Evolutionary conservation across 2,888 invertebrate species (phyloP).

Genomic region (Ceraclea dissimilis): DNA sequence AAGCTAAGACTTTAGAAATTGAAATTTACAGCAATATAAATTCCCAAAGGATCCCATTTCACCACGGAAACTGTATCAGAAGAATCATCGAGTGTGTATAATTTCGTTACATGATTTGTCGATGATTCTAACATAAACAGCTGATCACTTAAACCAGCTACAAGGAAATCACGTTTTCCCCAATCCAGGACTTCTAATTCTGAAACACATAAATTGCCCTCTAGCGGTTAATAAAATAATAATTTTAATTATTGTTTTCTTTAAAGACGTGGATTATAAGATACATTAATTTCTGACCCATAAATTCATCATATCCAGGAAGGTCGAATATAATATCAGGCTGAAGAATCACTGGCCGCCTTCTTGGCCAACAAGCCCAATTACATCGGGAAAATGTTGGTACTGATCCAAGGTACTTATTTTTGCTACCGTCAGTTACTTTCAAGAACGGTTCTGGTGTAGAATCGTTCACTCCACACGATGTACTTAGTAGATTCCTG

Average conservation of each 20-base stretch:
- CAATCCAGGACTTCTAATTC: conserved; percentile 25
- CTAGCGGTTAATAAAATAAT: neutral
- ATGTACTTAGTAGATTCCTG: neutral
- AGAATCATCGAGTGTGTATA: conserved; percentile 11
- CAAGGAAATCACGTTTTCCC: conserved; percentile 27
- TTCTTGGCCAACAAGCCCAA: conserved; percentile 27
- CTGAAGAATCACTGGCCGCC: conserved; percentile 26
- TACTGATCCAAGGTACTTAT: conserved; percentile 3
- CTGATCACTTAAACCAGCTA: conserved; percentile 27
- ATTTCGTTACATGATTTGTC: conserved; percentile 17
- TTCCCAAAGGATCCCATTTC: conserved; percentile 20
- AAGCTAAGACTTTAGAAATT: too few relatives aligned
- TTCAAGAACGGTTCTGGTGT: neutral
- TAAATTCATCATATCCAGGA: conserved; percentile 26
- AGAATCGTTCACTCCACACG: neutral
- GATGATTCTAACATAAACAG: conserved; percentile 21
- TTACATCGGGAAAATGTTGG: conserved; percentile 7
- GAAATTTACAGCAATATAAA: conserved; percentile 17
- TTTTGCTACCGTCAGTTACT: neutral
- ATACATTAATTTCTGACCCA: conserved; percentile 22
- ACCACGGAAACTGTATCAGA: conserved; percentile 14
- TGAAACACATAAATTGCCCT: conserved; percentile 2
- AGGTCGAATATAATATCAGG: conserved; percentile 29
- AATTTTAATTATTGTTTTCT: neutral
- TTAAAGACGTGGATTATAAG: neutral